Percentiles rank a stretch among this genome's conserved stretches.
These are phyloP conservation scores for Drosophila sp. DNA, from an alignment of 1,140 invertebrate species.

Conservation along the genomic window DNA sequence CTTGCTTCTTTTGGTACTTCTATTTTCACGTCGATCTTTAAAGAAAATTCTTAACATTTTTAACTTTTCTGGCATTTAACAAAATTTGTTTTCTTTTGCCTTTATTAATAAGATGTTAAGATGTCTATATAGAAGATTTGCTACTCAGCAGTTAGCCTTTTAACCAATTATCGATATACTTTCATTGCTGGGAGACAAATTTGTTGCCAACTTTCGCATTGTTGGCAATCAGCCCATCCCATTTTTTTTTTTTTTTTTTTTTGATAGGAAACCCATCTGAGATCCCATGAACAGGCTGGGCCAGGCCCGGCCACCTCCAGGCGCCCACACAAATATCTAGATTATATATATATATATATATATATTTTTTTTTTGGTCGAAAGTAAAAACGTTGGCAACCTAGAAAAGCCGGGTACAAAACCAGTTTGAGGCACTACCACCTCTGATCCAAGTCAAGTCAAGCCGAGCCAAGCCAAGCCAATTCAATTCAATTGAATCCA, in stretches of 20 bases:
- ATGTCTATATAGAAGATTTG: too few relatives aligned
- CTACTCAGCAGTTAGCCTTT: too few relatives aligned
- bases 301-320: not conserved
- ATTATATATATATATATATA: not conserved
- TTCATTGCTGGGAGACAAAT: not conserved
- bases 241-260: not conserved
- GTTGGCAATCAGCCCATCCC: slow-evolving; percentile 1
- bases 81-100: too few relatives aligned
- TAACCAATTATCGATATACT: too few relatives aligned
- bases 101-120: too few relatives aligned
- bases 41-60: too few relatives aligned
- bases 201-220: not conserved
- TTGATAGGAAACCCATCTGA: slow-evolving; percentile 2
- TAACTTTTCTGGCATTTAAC: too few relatives aligned
- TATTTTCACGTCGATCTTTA: too few relatives aligned
- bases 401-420: slow-evolving; percentile 18
- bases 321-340: slow-evolving; percentile 6
- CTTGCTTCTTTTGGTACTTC: too few relatives aligned
- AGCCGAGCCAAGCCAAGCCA: slow-evolving; percentile 1
- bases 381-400: slow-evolving; percentile 20
- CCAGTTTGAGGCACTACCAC: not conserved
- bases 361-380: slow-evolving; percentile 6
- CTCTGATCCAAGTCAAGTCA: slow-evolving; percentile 6
- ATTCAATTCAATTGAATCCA: slow-evolving; percentile 14
- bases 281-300: not conserved